Evolutionary conservation across 2,113 vertebrate species (phyloP).

Genomic region (Trematomus loennbergii): DNA sequence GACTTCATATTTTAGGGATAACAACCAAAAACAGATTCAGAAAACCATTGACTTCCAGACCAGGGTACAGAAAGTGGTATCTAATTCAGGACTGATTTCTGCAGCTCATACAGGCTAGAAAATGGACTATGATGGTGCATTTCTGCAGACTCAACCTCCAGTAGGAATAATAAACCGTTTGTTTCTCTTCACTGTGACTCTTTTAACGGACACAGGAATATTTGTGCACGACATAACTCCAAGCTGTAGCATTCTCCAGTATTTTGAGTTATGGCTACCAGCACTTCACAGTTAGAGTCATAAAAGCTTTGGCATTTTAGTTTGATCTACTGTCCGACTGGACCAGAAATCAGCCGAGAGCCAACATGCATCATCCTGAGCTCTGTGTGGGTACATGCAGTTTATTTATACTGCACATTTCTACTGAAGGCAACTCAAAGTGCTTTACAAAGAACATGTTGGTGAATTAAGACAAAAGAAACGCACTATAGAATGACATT

Average conservation of each 20-base stretch:
- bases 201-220: conserved; percentile 4
- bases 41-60: too few species aligned
- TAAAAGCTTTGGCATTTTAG: conserved; percentile 37
- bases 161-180: neutral
- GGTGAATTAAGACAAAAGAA: too few species aligned
- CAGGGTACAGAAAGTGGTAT: too few species aligned
- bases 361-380: conserved; percentile 6
- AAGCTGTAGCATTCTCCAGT: neutral
- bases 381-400: neutral
- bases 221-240: conserved; percentile 4
- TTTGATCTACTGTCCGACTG: conserved; percentile 30
- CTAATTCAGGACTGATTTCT: too few species aligned
- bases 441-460: too few species aligned
- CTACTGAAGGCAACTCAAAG: too few species aligned
- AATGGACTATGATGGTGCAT: neutral
- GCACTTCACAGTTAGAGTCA: conserved; percentile 15
- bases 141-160: conserved; percentile 2
- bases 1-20: too few species aligned
- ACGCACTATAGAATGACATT: too few species aligned
- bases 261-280: neutral
- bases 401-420: too few species aligned
- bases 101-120: too few species aligned
- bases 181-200: neutral
- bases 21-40: too few species aligned
- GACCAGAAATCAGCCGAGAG: conserved; percentile 5